These are phyloP conservation scores for Botrylloides violaceus DNA, from an alignment of 23 tunicate species.

Conservation along the genomic window DNA sequence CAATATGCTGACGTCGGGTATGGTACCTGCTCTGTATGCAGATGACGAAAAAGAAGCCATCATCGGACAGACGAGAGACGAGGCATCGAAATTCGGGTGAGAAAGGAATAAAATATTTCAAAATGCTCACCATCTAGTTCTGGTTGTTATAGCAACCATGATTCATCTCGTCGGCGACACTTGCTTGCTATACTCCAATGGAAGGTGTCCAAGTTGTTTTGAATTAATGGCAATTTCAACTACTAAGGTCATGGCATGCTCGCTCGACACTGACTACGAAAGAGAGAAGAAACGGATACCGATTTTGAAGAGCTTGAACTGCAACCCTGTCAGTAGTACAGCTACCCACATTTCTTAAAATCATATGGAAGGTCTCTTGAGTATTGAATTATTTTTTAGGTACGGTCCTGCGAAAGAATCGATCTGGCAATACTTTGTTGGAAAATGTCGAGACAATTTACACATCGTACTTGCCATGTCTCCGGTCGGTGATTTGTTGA, in stretches of 20 bases:
- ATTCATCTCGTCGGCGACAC: no score
- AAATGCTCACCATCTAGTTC: no score
- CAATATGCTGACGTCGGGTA: conserved; percentile 99
- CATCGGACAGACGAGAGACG: conserved; percentile 93
- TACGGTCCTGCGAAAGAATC: conserved; percentile 98
- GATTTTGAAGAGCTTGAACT: no score
- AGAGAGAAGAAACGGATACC: no score
- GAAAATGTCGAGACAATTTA: conserved; percentile 86
- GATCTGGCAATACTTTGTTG: conserved; percentile 95
- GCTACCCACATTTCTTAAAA: no score
- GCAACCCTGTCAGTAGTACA: no score
- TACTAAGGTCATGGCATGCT: no score
- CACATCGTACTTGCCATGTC: conserved; percentile 99
- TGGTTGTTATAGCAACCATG: no score
- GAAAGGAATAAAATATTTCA: not conserved
- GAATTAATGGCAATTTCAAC: no score
- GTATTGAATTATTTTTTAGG: conserved; percentile 30
- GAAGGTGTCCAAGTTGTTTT: not conserved
- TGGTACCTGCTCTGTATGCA: conserved; percentile 94
- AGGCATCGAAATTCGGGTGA: conserved; percentile 74
- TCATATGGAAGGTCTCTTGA: no score
- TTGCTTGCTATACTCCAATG: not conserved
- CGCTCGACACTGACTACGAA: no score
- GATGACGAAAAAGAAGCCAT: conserved; percentile 99
- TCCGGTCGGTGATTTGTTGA: conserved; percentile 88